These are phyloP conservation scores for Amblyopsis rosae DNA, from an alignment of 2,113 vertebrate species.

Conservation along the genomic window DNA sequence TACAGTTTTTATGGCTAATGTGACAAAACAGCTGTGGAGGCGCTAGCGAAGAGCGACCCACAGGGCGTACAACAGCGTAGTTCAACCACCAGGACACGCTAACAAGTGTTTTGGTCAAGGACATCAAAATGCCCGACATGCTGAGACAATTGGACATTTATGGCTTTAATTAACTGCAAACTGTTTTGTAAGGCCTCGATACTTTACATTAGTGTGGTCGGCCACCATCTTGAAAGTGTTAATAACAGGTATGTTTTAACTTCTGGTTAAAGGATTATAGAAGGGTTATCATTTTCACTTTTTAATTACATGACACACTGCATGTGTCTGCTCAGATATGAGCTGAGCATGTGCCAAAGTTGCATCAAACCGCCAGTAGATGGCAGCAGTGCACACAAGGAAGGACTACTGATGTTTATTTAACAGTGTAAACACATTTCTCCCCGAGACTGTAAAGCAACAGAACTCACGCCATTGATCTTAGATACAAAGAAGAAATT, in stretches of 20 bases:
- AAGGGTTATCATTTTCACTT: constrained; percentile 16
- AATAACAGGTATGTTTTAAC: no score
- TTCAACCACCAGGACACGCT: constrained; percentile 27
- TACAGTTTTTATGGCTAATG: no score
- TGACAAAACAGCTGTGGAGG: no score
- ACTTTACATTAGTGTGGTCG: constrained; percentile 45
- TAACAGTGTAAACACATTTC: constrained; percentile 8
- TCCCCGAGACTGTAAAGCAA: constrained; percentile 40
- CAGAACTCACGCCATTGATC: constrained; percentile 42
- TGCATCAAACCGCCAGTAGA: constrained; percentile 59
- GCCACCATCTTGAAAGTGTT: constrained; percentile 34
- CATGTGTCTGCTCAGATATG: background rate
- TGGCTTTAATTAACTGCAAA: constrained; percentile 41
- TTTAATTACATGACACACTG: background rate
- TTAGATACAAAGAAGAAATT: constrained; percentile 17
- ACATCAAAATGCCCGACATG: constrained; percentile 41
- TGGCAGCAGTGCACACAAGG: constrained; percentile 65
- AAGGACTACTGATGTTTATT: constrained; percentile 31
- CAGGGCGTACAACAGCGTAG: constrained; percentile 24
- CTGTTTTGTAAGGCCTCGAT: constrained; percentile 16
- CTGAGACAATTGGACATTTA: constrained; percentile 34
- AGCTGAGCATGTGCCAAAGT: constrained; percentile 23
- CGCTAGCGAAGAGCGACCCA: no score
- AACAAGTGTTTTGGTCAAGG: constrained; percentile 35
- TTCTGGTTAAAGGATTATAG: no score